A percentile compares a stretch with the other conserved stretches of the same genome.
These are phyloP conservation scores for Castor canadensis DNA, from an alignment of 2,113 vertebrate species.

Conservation along the genomic window DNA sequence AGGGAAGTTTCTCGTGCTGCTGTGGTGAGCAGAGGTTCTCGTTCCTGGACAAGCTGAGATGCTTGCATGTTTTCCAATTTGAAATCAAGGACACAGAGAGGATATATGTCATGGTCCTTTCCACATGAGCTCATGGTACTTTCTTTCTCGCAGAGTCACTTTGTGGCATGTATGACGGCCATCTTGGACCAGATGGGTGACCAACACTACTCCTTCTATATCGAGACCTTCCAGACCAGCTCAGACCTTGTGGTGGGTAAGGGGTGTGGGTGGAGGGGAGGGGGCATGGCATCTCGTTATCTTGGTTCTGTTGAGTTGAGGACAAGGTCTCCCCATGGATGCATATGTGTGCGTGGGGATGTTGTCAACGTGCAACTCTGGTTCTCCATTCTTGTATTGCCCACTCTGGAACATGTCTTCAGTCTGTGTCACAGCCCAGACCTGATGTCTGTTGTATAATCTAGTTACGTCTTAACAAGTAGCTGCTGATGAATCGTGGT, in stretches of 20 bases:
- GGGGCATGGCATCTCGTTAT: rapidly evolving
- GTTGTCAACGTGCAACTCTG: neutral
- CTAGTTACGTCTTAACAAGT: neutral
- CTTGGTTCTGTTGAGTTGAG: neutral
- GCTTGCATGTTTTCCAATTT: neutral
- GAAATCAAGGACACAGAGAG: neutral
- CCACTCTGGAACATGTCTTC: neutral
- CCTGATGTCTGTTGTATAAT: neutral
- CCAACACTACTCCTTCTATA: constrained; percentile 93
- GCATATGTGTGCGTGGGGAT: neutral
- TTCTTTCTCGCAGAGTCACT: constrained; percentile 89
- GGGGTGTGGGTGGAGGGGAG: rapidly evolving
- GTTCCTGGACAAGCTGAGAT: neutral
- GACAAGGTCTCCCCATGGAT: neutral
- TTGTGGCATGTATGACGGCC: constrained; percentile 98
- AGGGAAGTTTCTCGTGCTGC: neutral
- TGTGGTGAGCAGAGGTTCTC: neutral
- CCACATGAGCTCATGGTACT: neutral
- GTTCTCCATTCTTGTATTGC: neutral
- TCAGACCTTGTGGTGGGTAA: constrained; percentile 94
- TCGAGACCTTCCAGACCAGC: constrained; percentile 92
- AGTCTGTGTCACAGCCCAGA: neutral
- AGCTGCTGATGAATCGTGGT: neutral
- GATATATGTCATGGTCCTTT: neutral
- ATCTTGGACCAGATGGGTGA: constrained; percentile 97